Evolutionary conservation across 92 coral and sea anemone species (phyloP), one percentile per base, ranked within the genome.

Genomic region (Ricordea florida): DNA sequence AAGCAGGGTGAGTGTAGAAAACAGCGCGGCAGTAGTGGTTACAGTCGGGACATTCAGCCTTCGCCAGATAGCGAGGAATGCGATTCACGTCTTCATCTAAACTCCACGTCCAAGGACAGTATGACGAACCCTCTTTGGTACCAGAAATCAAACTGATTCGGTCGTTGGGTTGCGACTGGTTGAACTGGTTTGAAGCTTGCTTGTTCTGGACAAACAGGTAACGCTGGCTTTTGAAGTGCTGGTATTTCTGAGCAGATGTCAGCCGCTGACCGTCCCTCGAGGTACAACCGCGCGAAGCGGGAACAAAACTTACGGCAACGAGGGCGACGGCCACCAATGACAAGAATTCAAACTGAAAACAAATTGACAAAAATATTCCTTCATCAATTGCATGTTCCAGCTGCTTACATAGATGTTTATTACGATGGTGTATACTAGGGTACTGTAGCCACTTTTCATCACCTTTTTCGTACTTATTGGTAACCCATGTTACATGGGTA

Each of bases 61-160:
- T 72, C 0, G 85, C 68, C 30, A 84, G 33, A 26, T 22, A 48
- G 29, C 79, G 60, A 10, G 89, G 89, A 32, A 76, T 69, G 24
- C 89, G 28, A 20, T 53, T 27, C 2, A 64, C 40, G 11, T 84
- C 44, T 0, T 37, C 72, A 17, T 78, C 73, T 41, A 62, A 2
- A 2, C 11, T 40, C 79, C 79, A 84, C 3, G 10, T 48, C 89
- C 89, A 84, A n/a, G 85, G 79, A 33, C 89, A 84, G 2, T 29
- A 13, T 11, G 42, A 37, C 2, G 83, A 67, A 1, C 80, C 80
- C 25, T 17, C 53, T 37, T 27, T 35, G 1, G 41, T 22, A 2
- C 65, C 65, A 16, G 20, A 20, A 0, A 0, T 15, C 41, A 28
- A 18, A 30, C 30, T 40, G 30, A 33, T 51, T 0, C 29, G 33